These are phyloP conservation scores for Odocoileus hemionus DNA, from an alignment of 2,113 vertebrate genomes.

Conservation along the genomic window DNA sequence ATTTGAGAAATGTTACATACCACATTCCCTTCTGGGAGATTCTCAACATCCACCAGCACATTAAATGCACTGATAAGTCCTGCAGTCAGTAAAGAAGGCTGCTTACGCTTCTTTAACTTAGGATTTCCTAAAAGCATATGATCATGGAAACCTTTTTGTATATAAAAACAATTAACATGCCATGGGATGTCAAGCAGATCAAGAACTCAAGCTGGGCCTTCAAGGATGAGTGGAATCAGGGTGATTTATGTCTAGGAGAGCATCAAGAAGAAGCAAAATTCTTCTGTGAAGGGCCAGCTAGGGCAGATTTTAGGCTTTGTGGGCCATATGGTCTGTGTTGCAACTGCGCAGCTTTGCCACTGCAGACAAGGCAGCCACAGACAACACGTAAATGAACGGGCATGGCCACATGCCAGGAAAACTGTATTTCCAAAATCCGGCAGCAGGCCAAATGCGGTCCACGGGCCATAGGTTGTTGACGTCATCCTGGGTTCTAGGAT, in stretches of 20 bases:
- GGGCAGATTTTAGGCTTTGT: neutral
- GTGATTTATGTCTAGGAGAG: neutral
- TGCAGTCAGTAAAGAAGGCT: neutral
- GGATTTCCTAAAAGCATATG: neutral
- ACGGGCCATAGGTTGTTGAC: neutral
- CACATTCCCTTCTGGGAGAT: neutral
- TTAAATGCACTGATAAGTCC: neutral
- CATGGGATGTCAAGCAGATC: neutral
- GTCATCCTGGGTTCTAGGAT: neutral
- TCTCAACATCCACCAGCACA: too few relatives aligned
- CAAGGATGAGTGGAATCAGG: neutral
- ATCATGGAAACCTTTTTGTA: neutral
- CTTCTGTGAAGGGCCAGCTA: neutral
- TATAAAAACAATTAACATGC: neutral
- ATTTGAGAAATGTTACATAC: rapidly evolving
- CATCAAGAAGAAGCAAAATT: neutral
- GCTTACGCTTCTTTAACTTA: neutral
- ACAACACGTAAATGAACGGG: rapidly evolving
- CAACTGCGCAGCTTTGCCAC: too few relatives aligned
- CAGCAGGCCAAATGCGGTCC: neutral
- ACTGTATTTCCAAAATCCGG: neutral
- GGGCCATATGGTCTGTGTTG: neutral
- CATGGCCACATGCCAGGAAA: neutral
- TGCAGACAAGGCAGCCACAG: rapidly evolving
- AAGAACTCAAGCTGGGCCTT: neutral